Conservation (phyloP, 2,888 invertebrate genomes). For the Macropis europaea region DNA sequence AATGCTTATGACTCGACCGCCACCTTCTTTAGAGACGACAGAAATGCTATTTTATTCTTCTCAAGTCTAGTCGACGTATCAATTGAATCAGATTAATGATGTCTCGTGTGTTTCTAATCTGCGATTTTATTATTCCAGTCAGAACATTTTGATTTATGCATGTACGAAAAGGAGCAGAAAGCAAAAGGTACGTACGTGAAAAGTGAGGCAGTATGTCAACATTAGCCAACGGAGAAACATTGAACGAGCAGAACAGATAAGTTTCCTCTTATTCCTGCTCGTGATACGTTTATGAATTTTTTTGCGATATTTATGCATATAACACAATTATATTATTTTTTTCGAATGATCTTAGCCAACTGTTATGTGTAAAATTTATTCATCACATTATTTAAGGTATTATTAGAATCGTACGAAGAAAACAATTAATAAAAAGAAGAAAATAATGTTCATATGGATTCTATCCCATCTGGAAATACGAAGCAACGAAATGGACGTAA, state of each 20-base stretch:
- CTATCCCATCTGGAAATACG: background rate
- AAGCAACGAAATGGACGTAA: background rate
- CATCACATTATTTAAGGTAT: too few species aligned
- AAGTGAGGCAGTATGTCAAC: background rate
- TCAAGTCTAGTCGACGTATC: background rate
- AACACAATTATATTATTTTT: too few species aligned
- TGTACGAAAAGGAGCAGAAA: background rate
- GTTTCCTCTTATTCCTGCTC: background rate
- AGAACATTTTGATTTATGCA: constrained; percentile 13
- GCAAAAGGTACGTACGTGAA: background rate
- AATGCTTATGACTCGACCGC: background rate
- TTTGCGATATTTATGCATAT: too few species aligned
- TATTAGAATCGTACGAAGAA: too few species aligned
- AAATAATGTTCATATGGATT: too few species aligned
- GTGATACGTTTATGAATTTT: too few species aligned
- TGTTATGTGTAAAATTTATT: too few species aligned
- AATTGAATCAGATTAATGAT: constrained; percentile 31
- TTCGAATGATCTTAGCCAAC: too few species aligned
- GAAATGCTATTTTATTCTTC: constrained; percentile 12
- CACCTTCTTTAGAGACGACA: background rate
- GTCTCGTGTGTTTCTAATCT: background rate
- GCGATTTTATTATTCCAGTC: background rate
- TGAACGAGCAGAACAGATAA: background rate
- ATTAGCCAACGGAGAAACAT: background rate
- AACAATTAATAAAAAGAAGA: too few species aligned